A percentile compares a stretch with the other conserved stretches of the same genome.
phyloP scores from a whole-genome alignment of 2,113 vertebrate species.

The Ceuthmochares aereus region DNA sequence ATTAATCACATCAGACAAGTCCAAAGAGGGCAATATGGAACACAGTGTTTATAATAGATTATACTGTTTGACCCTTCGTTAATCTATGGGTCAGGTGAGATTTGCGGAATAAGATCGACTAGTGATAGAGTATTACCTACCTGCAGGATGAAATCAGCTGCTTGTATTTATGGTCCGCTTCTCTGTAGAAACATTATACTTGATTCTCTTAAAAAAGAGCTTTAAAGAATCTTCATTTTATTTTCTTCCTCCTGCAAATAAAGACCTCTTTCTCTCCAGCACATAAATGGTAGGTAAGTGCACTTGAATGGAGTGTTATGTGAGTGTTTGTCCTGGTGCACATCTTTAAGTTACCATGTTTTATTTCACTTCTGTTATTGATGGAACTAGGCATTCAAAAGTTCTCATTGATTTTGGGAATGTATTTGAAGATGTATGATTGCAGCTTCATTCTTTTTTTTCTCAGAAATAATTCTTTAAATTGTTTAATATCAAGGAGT shows the following conservation, averaged over 20 bases:
- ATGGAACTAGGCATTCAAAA: not conserved
- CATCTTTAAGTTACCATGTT: not conserved
- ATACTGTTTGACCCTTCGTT: not conserved
- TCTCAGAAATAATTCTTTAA: not conserved
- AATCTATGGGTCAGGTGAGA: not conserved
- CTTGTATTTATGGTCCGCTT: not conserved
- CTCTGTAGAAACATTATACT: not conserved
- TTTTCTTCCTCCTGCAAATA: not conserved
- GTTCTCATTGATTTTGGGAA: not conserved
- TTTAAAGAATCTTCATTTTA: not conserved
- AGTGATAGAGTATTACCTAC: not conserved
- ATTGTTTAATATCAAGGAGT: not conserved
- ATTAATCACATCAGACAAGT: not conserved
- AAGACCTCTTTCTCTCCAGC: not conserved
- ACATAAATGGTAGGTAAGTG: not conserved
- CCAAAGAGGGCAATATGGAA: not conserved
- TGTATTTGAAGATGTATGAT: not conserved
- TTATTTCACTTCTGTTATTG: not conserved
- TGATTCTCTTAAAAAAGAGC: not conserved
- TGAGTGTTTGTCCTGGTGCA: not conserved
- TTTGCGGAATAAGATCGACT: not conserved
- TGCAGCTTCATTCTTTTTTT: not conserved
- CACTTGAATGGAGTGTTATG: not conserved
- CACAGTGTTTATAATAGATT: not conserved
- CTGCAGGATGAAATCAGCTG: not conserved